Conservation (phyloP, 2,888 invertebrate genomes). For the Cyclophora albipunctata region DNA sequence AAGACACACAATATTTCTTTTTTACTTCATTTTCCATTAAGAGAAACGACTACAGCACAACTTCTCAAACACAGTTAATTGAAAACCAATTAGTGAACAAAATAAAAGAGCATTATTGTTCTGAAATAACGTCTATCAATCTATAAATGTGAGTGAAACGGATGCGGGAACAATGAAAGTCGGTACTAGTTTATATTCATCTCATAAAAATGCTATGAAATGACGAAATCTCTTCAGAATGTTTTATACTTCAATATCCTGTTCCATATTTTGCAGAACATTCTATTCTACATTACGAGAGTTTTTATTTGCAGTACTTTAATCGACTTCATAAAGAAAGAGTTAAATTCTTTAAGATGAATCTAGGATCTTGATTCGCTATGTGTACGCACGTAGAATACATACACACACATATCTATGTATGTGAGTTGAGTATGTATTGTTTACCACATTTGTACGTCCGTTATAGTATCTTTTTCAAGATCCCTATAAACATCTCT, state of each 20-base stretch:
- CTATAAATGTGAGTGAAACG: slow-evolving; percentile 6
- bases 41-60: no score
- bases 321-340: neutral
- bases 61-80: no score
- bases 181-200: slow-evolving; percentile 3
- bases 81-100: no score
- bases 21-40: no score
- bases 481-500: no score
- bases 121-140: neutral
- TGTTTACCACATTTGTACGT: neutral
- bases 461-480: no score
- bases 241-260: neutral
- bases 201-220: slow-evolving; percentile 5
- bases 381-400: neutral
- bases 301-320: neutral
- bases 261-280: neutral
- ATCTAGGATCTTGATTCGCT: no score
- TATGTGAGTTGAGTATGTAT: neutral
- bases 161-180: slow-evolving; percentile 12
- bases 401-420: neutral
- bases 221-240: slow-evolving; percentile 4
- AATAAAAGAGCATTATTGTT: no score
- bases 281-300: no score
- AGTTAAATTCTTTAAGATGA: neutral
- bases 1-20: no score